These are phyloP conservation scores for Nothocercus julius DNA, from an alignment of 2,113 vertebrate species.

Conservation along the genomic window DNA sequence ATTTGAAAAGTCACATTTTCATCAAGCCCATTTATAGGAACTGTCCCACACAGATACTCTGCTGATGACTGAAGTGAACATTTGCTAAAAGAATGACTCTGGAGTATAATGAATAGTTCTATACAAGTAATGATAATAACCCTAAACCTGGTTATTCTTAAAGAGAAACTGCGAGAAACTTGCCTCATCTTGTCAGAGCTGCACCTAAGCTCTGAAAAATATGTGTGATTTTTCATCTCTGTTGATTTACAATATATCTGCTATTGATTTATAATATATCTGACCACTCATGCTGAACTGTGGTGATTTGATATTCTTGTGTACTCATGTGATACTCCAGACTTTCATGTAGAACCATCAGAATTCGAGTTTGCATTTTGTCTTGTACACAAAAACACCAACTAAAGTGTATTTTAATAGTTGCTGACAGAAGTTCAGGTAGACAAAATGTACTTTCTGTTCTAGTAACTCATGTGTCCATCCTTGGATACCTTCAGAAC, in stretches of 20 bases:
- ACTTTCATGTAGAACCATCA: not conserved
- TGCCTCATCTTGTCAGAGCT: slow-evolving; percentile 1
- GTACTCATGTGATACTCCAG: not conserved
- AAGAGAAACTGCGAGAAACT: not conserved
- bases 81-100: slow-evolving; percentile 31
- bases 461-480: not conserved
- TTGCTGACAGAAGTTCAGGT: slow-evolving; percentile 57
- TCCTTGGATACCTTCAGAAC: slow-evolving; percentile 28
- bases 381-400: not conserved
- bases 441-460: slow-evolving; percentile 52
- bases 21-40: slow-evolving; percentile 28
- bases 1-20: slow-evolving; percentile 49
- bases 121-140: slow-evolving; percentile 14
- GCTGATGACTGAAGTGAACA: slow-evolving; percentile 35
- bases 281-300: not conserved
- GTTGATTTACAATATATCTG: not conserved
- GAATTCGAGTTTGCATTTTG: not conserved
- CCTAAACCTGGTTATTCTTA: slow-evolving; percentile 22
- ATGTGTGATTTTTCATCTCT: not conserved
- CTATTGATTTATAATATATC: not conserved
- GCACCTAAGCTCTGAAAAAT: not conserved
- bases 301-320: not conserved
- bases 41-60: slow-evolving; percentile 32
- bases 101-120: slow-evolving; percentile 26
- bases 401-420: slow-evolving; percentile 28